Conservation (phyloP, 1,140 invertebrate genomes). For the Zaprionus tsacasi region DNA sequence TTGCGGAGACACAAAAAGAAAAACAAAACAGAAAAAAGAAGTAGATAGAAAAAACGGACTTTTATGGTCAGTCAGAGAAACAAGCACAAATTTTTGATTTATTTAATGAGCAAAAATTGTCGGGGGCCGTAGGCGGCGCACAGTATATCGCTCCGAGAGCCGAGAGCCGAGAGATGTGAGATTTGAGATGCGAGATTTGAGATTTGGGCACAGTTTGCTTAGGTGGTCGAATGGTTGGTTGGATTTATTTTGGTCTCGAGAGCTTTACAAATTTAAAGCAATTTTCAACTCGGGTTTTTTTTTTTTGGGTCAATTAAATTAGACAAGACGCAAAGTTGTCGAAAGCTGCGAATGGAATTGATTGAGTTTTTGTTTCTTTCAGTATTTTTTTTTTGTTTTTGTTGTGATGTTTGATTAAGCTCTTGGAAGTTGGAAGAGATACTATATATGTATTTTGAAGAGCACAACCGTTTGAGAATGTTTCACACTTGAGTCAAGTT, state of each 20-base stretch:
- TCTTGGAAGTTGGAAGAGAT: not conserved
- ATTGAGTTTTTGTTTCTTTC: slow-evolving; percentile 3
- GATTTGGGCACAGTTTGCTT: slow-evolving; percentile 36
- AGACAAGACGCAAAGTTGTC: slow-evolving; percentile 27
- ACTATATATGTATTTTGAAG: not conserved
- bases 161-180: not conserved
- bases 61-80: slow-evolving; percentile 49
- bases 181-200: slow-evolving; percentile 47
- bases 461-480: not conserved
- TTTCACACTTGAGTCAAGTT: slow-evolving; percentile 9
- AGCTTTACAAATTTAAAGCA: slow-evolving; percentile 69
- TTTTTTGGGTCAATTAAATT: slow-evolving; percentile 76
- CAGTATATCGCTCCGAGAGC: not conserved
- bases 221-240: slow-evolving; percentile 13
- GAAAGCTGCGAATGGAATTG: slow-evolving; percentile 30
- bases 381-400: not conserved
- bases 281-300: slow-evolving; percentile 49
- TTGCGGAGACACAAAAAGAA: not conserved
- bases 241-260: slow-evolving; percentile 46
- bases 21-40: slow-evolving; percentile 7
- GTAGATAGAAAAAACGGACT: slow-evolving; percentile 46
- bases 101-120: slow-evolving; percentile 77
- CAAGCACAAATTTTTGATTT: slow-evolving; percentile 63
- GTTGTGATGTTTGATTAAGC: not conserved
- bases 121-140: slow-evolving; percentile 36